Conservation (phyloP, 2,888 invertebrate species). For the Brachycybe producta region DNA sequence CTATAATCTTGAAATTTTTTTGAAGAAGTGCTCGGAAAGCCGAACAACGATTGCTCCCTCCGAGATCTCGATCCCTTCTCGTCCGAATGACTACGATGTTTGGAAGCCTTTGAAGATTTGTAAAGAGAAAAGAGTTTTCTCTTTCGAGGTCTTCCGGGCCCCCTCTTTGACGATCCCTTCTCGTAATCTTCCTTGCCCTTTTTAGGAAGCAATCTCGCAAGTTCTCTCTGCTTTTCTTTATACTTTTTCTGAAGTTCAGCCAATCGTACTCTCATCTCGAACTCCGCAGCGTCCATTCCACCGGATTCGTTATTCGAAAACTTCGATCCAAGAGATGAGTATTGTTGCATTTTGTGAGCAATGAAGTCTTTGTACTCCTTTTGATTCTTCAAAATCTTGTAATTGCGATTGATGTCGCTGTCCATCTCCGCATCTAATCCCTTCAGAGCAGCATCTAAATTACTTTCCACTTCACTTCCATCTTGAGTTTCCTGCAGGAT, state of each 20-base stretch:
- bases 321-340: slow-evolving; percentile 18
- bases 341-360: slow-evolving; percentile 30
- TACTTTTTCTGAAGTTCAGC: slow-evolving; percentile 67
- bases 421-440: background rate
- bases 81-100: background rate
- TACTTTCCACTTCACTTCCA: background rate
- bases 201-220: slow-evolving; percentile 32
- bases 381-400: slow-evolving; percentile 26
- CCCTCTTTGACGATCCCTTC: slow-evolving; percentile 45
- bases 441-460: background rate
- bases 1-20: slow-evolving; percentile 3
- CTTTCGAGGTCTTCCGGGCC: slow-evolving; percentile 38
- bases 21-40: slow-evolving; percentile 1
- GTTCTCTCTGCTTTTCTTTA: slow-evolving; percentile 66
- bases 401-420: background rate
- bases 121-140: slow-evolving; percentile 20
- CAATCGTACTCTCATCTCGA: slow-evolving; percentile 65
- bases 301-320: background rate
- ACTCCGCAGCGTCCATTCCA: slow-evolving; percentile 55
- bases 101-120: slow-evolving; percentile 6
- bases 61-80: slow-evolving; percentile 1
- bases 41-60: background rate
- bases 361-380: slow-evolving; percentile 30
- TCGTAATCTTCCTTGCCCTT: slow-evolving; percentile 19
- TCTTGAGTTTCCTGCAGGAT: slow-evolving; percentile 52